Base-by-base conservation (phyloP, 2,113 vertebrate genomes). In the Atherinomorus stipes region DNA sequence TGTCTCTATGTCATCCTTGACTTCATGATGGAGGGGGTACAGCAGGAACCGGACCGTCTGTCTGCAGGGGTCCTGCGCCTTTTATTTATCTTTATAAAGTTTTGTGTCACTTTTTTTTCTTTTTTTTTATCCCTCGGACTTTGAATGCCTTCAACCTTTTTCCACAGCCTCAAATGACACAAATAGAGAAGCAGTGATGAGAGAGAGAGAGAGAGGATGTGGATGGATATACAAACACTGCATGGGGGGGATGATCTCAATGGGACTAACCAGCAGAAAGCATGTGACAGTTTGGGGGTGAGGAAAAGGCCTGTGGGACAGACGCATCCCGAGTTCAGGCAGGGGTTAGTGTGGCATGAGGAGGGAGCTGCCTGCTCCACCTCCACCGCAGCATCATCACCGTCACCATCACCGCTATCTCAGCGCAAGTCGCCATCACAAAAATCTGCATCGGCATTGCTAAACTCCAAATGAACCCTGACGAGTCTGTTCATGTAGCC, bases 321-420 rank as follows among this genome's bases (percentile, higher is more conserved):
- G 54, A 85, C 74, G 26, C 69, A 53, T 76, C 62, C 18, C 4
- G 22, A 62, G 92, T 90, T 92, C 92, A 93, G 72, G 65, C 59
- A 63, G 71, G 58, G 90, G 91, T 92, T 90, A 91, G 90, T 91
- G 78, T 91, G 88, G 65, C 87, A 88, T 3, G 64, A 76, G 67
- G 87, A 83, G 68, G 84, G 77, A 51, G 72, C 42, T 4, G 60
- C 44, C 57, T 16, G 45, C 19, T 34, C 52, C 34, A 10, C 58
- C 67, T 51, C 63, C 57, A 2, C 70, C 4, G 5, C 71, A 25
- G 50, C 87, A 65, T 21, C 81, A n/a, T 22, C 69, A 25, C 18
- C 71, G 51, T 25, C 74, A 25, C 16, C 54, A 25, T 4, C 66
- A 40, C 37, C 67, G 11, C 1, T 56, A 7, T 18, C 76, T 34